phyloP scores from a whole-genome alignment of 2,113 vertebrate species.

The Ameiurus melas region DNA sequence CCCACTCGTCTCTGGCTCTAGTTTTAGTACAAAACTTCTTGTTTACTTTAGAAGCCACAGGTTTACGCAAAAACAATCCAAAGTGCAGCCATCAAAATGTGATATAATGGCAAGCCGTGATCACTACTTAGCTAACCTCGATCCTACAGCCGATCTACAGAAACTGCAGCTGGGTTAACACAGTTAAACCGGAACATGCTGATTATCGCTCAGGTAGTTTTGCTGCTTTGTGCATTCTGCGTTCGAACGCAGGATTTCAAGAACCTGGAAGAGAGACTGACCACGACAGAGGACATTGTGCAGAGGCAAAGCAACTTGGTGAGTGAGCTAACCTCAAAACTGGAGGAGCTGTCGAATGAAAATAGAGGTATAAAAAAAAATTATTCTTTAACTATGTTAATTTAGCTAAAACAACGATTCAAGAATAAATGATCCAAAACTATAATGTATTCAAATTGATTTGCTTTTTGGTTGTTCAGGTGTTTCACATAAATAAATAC shows the following conservation, averaged over 20 bases:
- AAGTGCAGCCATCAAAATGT: background rate
- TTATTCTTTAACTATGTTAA: no score
- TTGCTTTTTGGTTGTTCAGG: background rate
- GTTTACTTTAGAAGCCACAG: background rate
- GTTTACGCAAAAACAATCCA: background rate
- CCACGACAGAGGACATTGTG: background rate
- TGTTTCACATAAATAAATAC: no score
- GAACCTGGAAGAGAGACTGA: conserved; percentile 13
- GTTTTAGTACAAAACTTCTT: background rate
- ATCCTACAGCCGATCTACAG: background rate
- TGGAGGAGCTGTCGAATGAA: background rate
- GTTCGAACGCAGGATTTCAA: background rate
- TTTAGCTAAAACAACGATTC: no score
- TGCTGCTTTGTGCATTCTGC: conserved; percentile 17
- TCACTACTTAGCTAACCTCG: background rate
- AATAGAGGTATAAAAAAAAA: background rate
- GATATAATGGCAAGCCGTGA: background rate
- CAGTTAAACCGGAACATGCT: background rate
- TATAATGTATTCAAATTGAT: background rate
- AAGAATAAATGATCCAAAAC: no score
- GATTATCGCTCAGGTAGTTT: background rate
- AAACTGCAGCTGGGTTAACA: background rate
- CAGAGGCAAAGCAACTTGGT: background rate
- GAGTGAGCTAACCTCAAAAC: background rate
- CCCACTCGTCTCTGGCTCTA: background rate